These are phyloP conservation scores for Buathra laborator DNA, from an alignment of 2,888 invertebrate genomes.

Conservation along the genomic window DNA sequence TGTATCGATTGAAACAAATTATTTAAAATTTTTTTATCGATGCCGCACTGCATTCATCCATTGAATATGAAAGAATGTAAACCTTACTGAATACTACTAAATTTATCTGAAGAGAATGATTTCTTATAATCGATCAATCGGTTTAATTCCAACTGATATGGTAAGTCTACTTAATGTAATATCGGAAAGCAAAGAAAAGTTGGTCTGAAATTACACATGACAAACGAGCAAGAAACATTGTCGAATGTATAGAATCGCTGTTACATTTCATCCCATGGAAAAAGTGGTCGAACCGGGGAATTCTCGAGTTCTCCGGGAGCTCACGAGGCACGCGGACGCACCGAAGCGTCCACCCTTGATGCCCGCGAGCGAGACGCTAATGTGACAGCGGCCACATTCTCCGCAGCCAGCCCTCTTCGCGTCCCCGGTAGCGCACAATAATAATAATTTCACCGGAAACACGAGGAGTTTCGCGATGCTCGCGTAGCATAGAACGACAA, in stretches of 20 bases:
- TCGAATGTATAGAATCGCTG: conserved; percentile 8
- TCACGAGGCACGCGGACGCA: conserved; percentile 40
- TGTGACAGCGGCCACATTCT: conserved; percentile 83
- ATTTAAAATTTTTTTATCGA: not conserved
- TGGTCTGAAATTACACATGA: not conserved
- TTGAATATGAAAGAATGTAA: no score
- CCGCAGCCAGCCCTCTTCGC: conserved; percentile 52
- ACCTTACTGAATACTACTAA: no score
- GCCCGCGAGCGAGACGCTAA: conserved; percentile 78
- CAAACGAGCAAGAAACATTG: conserved; percentile 7
- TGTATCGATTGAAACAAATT: not conserved
- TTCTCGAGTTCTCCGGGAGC: conserved; percentile 25
- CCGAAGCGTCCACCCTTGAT: conserved; percentile 74
- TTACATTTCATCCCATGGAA: conserved; percentile 32
- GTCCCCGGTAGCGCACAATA: conserved; percentile 61
- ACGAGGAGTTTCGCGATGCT: conserved; percentile 22
- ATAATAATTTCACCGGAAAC: conserved; percentile 61
- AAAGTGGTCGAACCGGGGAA: conserved; percentile 44
- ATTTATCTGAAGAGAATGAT: no score
- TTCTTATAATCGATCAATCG: not conserved
- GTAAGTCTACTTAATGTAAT: not conserved
- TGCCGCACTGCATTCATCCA: no score
- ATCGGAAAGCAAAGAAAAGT: not conserved
- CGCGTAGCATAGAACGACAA: conserved; percentile 21
- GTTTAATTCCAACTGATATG: not conserved